Base-by-base conservation (phyloP, 1,140 invertebrate species). In the Cotesia chilonis region DNA sequence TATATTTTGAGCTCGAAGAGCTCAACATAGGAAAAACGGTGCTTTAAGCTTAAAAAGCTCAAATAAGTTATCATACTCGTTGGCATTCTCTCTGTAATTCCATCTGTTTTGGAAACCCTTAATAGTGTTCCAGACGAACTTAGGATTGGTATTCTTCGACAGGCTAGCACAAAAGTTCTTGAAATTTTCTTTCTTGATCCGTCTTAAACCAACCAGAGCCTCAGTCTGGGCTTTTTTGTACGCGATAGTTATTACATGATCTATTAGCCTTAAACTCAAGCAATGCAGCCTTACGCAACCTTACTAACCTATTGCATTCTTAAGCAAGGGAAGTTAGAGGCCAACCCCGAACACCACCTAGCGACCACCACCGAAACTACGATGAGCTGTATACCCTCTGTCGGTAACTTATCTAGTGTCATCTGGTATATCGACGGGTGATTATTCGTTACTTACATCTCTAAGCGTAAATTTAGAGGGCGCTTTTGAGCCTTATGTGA, bases 101-200 rank as follows among this genome's bases (percentile, higher is more conserved):
- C 70, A 71, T 55, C 47, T 54, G 4, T 65, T 71, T 41, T 71
- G 51, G 12, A 71, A 57, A 3, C 57, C 36, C 28, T 55, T 61
- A 47, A 67, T 17, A 9, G 47, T 61, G 0, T 51, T 64, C 60
- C 70, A 71, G 4, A 71, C 36, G 14, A 38, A 71, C 2, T 17
- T 17, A 36, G 60, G 70, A 54, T 64, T 71, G 0, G 35, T 65
- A 36, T 52, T 0, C 5, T 14, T 36, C 17, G 38, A 55, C 12
- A 71, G 10, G 6, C 38, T 47, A 28, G 64, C 61, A 37, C 3
- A 20, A 28, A 71, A 71, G 20, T 55, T 54, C 4, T 1, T 65
- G 54, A 65, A 65, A 20, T 37, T 38, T 6, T 65, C 20, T 14
- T 9, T 54, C 12, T 68, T 68, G 28, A 68, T 72, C 12, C 52